Evolutionary conservation across 2,888 invertebrate genomes (phyloP).

Genomic region (Laothoe populi): DNA sequence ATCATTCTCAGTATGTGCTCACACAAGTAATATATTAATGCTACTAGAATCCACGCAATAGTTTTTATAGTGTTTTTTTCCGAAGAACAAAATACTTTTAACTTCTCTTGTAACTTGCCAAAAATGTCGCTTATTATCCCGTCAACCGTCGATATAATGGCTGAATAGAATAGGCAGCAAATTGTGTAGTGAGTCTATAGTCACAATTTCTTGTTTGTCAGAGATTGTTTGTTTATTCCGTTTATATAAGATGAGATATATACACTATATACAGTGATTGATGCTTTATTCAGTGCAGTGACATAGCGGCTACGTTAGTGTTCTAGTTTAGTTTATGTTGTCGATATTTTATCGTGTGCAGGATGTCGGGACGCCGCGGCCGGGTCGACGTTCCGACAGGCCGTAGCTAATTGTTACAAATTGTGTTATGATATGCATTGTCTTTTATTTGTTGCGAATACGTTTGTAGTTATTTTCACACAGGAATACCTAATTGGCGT

Average conservation of each 20-base stretch:
- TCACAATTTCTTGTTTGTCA: background rate
- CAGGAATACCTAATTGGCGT: background rate
- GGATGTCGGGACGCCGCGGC: slow-evolving; percentile 61
- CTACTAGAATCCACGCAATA: too few relatives aligned
- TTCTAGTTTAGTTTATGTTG: slow-evolving; percentile 54
- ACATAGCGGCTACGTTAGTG: slow-evolving; percentile 37
- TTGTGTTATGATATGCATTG: slow-evolving; percentile 43
- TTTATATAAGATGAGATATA: slow-evolving; percentile 20
- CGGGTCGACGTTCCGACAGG: slow-evolving; percentile 74
- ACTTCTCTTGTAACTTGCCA: too few relatives aligned
- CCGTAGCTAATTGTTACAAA: slow-evolving; percentile 72
- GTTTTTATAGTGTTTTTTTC: too few relatives aligned
- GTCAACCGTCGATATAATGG: too few relatives aligned
- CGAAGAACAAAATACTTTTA: too few relatives aligned
- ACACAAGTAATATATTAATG: too few relatives aligned
- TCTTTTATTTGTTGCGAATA: slow-evolving; percentile 28
- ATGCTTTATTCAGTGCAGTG: slow-evolving; percentile 28
- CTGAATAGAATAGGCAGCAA: too few relatives aligned
- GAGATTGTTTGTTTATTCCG: background rate
- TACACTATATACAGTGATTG: background rate
- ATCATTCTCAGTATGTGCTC: too few relatives aligned
- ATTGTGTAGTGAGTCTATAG: too few relatives aligned
- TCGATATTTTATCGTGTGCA: slow-evolving; percentile 59
- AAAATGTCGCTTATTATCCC: too few relatives aligned
- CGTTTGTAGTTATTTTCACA: slow-evolving; percentile 26